Percentiles rank a stretch among this genome's conserved stretches.
These are phyloP conservation scores for Quiscalus mexicanus DNA, from an alignment of 2,113 vertebrate genomes.

Conservation along the genomic window DNA sequence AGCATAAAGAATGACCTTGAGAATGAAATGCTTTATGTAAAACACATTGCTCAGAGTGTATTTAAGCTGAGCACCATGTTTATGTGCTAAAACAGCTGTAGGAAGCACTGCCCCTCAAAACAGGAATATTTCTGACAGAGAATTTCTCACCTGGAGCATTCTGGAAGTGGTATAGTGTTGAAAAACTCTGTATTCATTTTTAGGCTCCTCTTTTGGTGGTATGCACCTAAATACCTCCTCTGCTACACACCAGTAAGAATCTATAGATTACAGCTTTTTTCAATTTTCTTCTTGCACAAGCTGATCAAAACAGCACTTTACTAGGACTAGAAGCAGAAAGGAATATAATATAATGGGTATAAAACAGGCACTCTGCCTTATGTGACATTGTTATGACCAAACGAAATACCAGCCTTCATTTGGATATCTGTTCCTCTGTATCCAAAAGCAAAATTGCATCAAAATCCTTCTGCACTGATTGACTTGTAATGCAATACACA, in stretches of 20 bases:
- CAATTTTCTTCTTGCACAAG: not conserved
- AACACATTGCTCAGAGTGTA: not conserved
- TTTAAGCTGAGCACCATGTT: not conserved
- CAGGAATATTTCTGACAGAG: not conserved
- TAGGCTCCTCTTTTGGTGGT: not conserved
- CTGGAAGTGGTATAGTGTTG: not conserved
- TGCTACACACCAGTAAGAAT: not conserved
- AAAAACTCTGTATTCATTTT: not conserved
- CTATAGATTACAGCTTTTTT: not conserved
- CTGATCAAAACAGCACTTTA: not conserved
- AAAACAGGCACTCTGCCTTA: not conserved
- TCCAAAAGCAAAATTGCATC: constrained; percentile 62
- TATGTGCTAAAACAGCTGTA: not conserved
- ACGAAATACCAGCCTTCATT: constrained; percentile 29
- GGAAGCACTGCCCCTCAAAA: not conserved
- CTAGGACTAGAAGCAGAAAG: not conserved
- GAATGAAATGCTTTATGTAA: constrained; percentile 43
- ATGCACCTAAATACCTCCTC: not conserved
- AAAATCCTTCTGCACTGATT: constrained; percentile 45
- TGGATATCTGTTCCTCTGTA: constrained; percentile 3
- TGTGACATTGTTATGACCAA: not conserved
- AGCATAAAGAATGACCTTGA: constrained; percentile 75
- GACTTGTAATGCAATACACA: constrained; percentile 54
- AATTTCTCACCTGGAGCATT: not conserved
- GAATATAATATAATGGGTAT: not conserved